Evolutionary conservation across 2,113 vertebrate genomes (phyloP).

Genomic region (Mustela nigripes): DNA sequence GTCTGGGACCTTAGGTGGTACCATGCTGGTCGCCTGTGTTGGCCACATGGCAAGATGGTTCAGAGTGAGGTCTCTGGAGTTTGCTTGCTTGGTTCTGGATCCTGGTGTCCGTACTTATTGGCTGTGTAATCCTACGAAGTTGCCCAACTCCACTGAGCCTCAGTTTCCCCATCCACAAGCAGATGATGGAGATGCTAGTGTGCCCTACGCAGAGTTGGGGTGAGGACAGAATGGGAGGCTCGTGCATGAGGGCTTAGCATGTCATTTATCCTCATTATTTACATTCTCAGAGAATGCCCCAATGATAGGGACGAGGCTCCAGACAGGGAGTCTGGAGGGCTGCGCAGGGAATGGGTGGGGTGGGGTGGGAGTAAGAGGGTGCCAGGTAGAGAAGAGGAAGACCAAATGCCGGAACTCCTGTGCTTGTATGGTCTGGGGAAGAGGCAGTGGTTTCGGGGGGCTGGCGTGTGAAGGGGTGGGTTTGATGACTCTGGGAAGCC

Average conservation of each 20-base stretch:
- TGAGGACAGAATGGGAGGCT: background rate
- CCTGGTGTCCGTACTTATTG: fast-evolving
- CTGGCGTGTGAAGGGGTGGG: background rate
- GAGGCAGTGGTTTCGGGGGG: background rate
- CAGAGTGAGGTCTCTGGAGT: background rate
- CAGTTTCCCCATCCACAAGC: background rate
- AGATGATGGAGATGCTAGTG: background rate
- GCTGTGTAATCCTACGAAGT: background rate
- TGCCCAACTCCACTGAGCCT: background rate
- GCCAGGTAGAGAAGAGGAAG: background rate
- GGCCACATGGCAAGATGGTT: background rate
- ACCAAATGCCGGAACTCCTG: background rate
- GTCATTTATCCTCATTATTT: background rate
- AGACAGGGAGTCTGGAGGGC: background rate
- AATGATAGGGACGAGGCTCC: background rate
- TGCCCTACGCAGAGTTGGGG: background rate
- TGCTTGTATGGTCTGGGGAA: background rate
- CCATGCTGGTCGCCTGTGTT: background rate
- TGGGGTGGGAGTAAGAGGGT: background rate
- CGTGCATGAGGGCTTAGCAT: background rate
- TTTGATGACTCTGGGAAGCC: background rate
- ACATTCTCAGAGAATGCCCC: background rate
- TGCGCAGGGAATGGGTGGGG: background rate
- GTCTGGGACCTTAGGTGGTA: background rate
- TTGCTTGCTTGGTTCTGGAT: background rate